Conservation (phyloP, 2,113 vertebrate species). For the Agapornis roseicollis region DNA sequence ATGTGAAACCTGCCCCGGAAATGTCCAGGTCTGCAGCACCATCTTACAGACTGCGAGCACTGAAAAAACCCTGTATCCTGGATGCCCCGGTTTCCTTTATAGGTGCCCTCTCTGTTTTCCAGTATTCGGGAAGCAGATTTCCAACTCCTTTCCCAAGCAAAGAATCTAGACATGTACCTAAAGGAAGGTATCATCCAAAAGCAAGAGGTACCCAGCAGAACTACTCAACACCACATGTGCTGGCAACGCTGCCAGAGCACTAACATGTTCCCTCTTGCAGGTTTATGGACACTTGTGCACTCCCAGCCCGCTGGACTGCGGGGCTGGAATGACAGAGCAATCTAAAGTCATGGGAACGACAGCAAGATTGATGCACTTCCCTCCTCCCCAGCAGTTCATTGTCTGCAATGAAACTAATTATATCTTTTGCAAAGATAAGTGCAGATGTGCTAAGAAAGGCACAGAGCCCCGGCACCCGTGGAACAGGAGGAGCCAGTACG, state of each 20-base stretch:
- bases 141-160: not conserved
- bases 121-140: not conserved
- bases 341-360: not conserved
- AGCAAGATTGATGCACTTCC: not conserved
- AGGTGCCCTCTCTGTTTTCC: not conserved
- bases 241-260: rapidly evolving
- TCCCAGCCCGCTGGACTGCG: rapidly evolving
- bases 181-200: not conserved
- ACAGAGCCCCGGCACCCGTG: slow-evolving; percentile 2
- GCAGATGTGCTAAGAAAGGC: slow-evolving; percentile 48
- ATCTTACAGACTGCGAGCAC: not conserved
- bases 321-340: not conserved
- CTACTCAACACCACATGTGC: not conserved
- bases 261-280: not conserved
- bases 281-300: rapidly evolving
- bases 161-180: rapidly evolving
- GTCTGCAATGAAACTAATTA: not conserved
- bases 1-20: not conserved
- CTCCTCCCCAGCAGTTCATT: not conserved
- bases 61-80: rapidly evolving
- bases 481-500: slow-evolving; percentile 41
- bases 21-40: not conserved
- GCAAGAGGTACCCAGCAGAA: not conserved
- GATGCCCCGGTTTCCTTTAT: not conserved
- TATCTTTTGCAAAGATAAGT: slow-evolving; percentile 7